phyloP scores from a whole-genome alignment of 1,140 invertebrate species.

The Delia radicum region DNA sequence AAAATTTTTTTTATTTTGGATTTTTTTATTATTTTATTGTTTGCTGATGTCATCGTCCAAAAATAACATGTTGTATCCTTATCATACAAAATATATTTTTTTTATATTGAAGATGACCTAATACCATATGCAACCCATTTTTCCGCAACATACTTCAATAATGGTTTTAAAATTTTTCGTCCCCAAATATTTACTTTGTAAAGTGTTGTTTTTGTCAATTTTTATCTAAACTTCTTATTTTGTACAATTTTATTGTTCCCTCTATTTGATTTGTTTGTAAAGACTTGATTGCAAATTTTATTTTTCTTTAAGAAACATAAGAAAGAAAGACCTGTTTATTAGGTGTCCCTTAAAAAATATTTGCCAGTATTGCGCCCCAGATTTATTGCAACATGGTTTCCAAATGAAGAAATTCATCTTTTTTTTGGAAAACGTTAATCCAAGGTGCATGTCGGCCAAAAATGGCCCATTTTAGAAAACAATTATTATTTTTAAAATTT shows the following conservation, averaged over 20 bases:
- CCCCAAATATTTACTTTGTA: constrained; percentile 22
- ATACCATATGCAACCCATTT: constrained; percentile 3
- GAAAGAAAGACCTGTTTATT: background rate
- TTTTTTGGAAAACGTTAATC: too few species aligned
- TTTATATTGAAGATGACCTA: background rate
- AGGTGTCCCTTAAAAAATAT: too few species aligned
- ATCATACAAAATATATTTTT: background rate
- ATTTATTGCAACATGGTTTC: too few species aligned
- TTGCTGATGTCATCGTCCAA: constrained; percentile 14
- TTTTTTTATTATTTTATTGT: background rate
- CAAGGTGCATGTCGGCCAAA: too few species aligned
- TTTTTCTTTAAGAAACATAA: background rate
- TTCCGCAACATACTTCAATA: background rate
- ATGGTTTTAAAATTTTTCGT: background rate
- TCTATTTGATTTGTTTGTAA: background rate
- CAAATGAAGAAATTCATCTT: too few species aligned
- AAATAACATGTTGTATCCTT: background rate
- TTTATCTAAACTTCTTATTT: constrained; percentile 15
- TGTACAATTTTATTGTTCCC: background rate
- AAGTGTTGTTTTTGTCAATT: background rate
- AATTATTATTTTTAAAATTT: too few species aligned
- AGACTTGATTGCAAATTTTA: background rate
- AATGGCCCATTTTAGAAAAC: too few species aligned
- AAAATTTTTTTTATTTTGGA: background rate
- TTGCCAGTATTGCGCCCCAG: too few species aligned